phyloP scores from a whole-genome alignment of 2,888 invertebrate species.

The Coelinius sp. region DNA sequence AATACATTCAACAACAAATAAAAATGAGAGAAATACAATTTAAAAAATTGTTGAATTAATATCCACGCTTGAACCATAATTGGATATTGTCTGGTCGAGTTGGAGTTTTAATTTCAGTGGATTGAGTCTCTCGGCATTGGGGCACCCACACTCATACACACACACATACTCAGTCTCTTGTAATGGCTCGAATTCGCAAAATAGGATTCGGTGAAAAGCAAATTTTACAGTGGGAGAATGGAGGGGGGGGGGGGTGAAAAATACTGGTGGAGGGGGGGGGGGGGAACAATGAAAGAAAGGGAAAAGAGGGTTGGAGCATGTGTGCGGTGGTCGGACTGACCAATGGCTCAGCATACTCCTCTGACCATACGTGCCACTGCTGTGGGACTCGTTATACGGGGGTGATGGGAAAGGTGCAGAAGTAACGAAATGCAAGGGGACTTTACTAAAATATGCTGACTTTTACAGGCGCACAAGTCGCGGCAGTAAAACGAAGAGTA shows the following conservation, averaged over 20 bases:
- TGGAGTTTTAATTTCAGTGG: conserved; percentile 67
- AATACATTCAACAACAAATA: conserved; percentile 29
- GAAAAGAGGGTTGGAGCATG: not conserved
- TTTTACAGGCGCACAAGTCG: conserved; percentile 59
- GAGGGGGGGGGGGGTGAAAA: not conserved
- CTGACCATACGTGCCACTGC: conserved; percentile 19
- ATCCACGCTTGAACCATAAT: conserved; percentile 63
- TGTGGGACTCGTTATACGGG: conserved; percentile 12
- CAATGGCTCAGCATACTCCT: not conserved
- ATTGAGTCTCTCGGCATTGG: conserved; percentile 55
- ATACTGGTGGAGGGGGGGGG: conserved; percentile 1
- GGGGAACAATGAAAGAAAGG: conserved; percentile 20
- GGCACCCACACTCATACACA: conserved; percentile 27
- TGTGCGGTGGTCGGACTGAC: conserved; percentile 24
- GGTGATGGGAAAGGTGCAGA: not conserved
- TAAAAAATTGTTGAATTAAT: conserved; percentile 57
- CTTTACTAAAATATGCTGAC: conserved; percentile 68
- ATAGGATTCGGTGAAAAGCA: conserved; percentile 34
- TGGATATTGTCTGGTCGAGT: conserved; percentile 68
- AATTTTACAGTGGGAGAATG: not conserved
- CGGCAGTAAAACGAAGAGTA: conserved; percentile 32
- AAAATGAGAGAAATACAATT: conserved; percentile 22
- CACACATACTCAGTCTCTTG: not conserved
- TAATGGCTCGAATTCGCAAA: conserved; percentile 30
- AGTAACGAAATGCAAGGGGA: conserved; percentile 26